phyloP scores from a whole-genome alignment of 2,797 vertebrate genomes.

The Sebastes trivittatus region DNA sequence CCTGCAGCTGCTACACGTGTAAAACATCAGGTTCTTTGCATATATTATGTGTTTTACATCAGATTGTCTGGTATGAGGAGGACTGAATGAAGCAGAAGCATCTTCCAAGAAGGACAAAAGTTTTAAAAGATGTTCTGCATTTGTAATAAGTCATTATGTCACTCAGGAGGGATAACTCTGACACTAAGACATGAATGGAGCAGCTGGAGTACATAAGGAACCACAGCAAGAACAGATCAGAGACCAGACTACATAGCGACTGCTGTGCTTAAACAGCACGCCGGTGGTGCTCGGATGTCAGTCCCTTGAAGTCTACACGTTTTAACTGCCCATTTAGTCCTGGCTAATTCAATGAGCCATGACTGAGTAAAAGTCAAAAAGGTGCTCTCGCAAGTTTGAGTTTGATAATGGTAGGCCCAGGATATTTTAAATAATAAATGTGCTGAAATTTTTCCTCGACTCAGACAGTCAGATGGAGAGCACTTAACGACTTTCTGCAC shows the following conservation, averaged over 20 bases:
- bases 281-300: slow-evolving; percentile 36
- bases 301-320: slow-evolving; percentile 43
- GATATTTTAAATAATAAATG: slow-evolving; percentile 85
- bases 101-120: neutral
- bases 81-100: neutral
- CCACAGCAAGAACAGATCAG: slow-evolving; percentile 16
- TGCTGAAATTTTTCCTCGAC: slow-evolving; percentile 75
- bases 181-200: neutral
- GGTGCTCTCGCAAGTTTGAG: slow-evolving; percentile 60
- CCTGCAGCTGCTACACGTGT: slow-evolving; percentile 29
- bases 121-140: neutral
- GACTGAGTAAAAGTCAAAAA: slow-evolving; percentile 70
- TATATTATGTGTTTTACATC: slow-evolving; percentile 12
- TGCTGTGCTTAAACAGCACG: slow-evolving; percentile 2
- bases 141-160: neutral
- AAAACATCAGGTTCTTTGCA: slow-evolving; percentile 28
- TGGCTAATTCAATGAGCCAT: slow-evolving; percentile 67
- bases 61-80: neutral
- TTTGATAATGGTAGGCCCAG: slow-evolving; percentile 67
- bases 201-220: neutral
- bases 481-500: slow-evolving; percentile 84
- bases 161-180: neutral
- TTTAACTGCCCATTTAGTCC: slow-evolving; percentile 62
- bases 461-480: slow-evolving; percentile 85
- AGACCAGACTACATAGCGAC: slow-evolving; percentile 6